Evolutionary conservation across 53 echinoderm and acorn worm genomes (phyloP), one percentile per base, ranked within the genome.

Genomic region (Holothuria leucospilota): DNA sequence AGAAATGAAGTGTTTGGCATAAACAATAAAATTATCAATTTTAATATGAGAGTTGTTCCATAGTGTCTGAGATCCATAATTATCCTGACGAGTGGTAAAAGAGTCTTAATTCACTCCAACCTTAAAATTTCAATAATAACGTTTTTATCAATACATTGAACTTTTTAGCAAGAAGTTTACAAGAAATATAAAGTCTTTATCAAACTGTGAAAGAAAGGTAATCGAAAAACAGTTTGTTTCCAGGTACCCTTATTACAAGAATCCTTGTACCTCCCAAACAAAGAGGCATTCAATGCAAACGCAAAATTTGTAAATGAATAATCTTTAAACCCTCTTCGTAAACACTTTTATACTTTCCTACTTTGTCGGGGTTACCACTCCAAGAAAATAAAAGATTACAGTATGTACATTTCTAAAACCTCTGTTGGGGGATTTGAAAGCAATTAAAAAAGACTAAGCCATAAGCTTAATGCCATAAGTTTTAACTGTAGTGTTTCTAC

Each of bases 41-140:
- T 66, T 66, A 66, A 66, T 66, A n/a, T 66, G 67, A n/a, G 67
- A 66, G 21, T 66, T 66, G 21, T 66, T 66, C 67, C 67, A 66
- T 6, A 66, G n/a, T 20, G 21, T 66, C n/a, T 66, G 67, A n/a
- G 25, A 27, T 16, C 21, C 67, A n/a, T 20, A 66, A n/a, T 66
- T 66, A n/a, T 20, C 67, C 5, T 27, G 21, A 4, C 21, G 67
- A n/a, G 13, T 27, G 25, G 25, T 13, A 66, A 66, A 66, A 29
- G 25, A 29, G n/a, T n/a, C n/a, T n/a, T n/a, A 29, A 13, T 20
- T 66, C 13, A 66, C 67, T 66, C 67, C 67, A 66, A n/a, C 26
- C n/a, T 16, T 13, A 20, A 20, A 13, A 66, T 27, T 5, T 66
- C 67, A 5, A 13, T 66, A 66, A 66, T n/a, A n/a, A 66, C 20